These are phyloP conservation scores for Nycticorax nycticorax DNA, from an alignment of 2,113 vertebrate species.

Conservation along the genomic window DNA sequence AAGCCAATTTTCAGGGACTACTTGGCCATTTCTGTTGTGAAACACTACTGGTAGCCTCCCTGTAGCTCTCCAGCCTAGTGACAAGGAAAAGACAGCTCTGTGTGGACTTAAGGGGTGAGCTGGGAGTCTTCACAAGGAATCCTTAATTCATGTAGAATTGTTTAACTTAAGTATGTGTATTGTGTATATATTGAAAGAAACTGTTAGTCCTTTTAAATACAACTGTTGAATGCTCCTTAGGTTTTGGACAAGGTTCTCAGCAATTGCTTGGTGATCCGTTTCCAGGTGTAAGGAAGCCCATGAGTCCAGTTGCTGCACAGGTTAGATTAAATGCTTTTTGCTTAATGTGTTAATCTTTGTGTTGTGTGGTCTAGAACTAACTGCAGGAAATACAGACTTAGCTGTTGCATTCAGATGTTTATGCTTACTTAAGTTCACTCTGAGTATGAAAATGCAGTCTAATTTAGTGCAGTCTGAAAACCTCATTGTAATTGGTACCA, in stretches of 20 bases:
- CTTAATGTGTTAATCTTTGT: background rate
- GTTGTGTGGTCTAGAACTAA: background rate
- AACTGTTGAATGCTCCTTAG: constrained; percentile 59
- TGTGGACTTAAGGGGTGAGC: background rate
- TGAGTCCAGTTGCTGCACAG: constrained; percentile 85
- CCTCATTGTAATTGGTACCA: background rate
- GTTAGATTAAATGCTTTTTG: constrained; percentile 40
- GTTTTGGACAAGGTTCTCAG: constrained; percentile 83
- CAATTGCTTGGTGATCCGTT: constrained; percentile 86
- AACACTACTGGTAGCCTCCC: background rate
- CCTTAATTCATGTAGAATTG: background rate
- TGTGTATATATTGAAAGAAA: background rate
- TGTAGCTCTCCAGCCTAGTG: background rate
- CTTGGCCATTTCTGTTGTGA: background rate
- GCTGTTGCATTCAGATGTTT: background rate
- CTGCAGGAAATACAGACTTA: background rate
- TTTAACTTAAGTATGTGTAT: background rate
- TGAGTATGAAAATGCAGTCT: background rate
- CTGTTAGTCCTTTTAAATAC: background rate
- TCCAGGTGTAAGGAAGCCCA: constrained; percentile 82
- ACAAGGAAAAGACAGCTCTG: background rate
- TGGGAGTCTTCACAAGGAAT: background rate
- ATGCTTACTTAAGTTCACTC: background rate
- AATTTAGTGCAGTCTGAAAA: background rate
- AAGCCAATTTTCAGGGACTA: background rate